These are phyloP conservation scores for Porites divaricata DNA, from an alignment of 92 coral and sea anemone genomes.

Conservation along the genomic window DNA sequence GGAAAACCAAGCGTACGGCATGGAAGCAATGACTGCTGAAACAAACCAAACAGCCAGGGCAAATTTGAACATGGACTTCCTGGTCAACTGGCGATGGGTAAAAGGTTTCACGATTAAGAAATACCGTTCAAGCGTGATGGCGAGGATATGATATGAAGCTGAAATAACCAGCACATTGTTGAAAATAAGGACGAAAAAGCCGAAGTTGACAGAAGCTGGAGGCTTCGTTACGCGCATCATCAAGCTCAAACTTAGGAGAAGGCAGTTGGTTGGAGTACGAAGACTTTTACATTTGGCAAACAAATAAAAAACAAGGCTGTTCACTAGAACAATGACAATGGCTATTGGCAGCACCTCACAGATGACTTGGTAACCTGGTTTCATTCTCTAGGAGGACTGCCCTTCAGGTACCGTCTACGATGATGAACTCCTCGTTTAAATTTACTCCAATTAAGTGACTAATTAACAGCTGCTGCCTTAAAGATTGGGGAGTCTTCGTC, in stretches of 20 bases:
- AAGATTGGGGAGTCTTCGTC: too few species aligned
- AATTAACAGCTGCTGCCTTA: too few species aligned
- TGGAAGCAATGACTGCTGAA: conserved; percentile 55
- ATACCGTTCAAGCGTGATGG: conserved; percentile 74
- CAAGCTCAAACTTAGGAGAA: conserved; percentile 66
- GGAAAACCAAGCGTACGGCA: conserved; percentile 67
- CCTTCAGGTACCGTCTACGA: too few species aligned
- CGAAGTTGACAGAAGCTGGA: neutral
- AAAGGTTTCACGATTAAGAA: conserved; percentile 72
- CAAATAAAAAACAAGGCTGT: conserved; percentile 58
- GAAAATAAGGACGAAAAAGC: neutral
- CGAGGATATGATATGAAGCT: conserved; percentile 77
- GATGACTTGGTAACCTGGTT: conserved; percentile 7
- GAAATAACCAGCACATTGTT: conserved; percentile 59
- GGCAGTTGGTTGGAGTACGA: conserved; percentile 68
- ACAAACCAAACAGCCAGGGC: conserved; percentile 62
- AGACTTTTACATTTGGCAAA: conserved; percentile 46
- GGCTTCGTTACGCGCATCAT: neutral
- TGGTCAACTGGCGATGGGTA: conserved; percentile 64
- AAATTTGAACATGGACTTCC: conserved; percentile 40
- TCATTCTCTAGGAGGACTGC: too few species aligned
- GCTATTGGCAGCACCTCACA: conserved; percentile 52
- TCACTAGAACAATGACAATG: conserved; percentile 46
- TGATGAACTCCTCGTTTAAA: too few species aligned
- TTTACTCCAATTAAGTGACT: too few species aligned